These are phyloP conservation scores for Macrochelys suwanniensis DNA, from an alignment of 2,797 vertebrate genomes.

Conservation along the genomic window DNA sequence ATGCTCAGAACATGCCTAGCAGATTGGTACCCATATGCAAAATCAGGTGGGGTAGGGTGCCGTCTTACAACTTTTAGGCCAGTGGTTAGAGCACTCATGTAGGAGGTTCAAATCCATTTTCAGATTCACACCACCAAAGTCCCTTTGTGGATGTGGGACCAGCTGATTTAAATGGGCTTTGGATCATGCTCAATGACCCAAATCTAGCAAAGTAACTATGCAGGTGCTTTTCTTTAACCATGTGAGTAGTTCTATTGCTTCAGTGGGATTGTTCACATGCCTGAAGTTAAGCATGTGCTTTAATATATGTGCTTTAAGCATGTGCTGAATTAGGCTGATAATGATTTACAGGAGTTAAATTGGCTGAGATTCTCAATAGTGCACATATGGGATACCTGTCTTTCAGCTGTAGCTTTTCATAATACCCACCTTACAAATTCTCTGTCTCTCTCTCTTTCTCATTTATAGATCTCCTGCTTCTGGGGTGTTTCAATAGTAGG, in stretches of 20 bases:
- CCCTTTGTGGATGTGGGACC: neutral
- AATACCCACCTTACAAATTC: neutral
- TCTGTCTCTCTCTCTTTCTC: neutral
- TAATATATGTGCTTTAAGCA: neutral
- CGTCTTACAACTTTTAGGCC: neutral
- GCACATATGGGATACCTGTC: neutral
- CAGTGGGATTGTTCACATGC: neutral
- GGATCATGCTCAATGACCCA: too few species aligned
- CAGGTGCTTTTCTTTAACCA: neutral
- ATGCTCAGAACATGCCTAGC: neutral
- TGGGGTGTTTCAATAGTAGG: neutral
- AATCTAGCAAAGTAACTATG: neutral
- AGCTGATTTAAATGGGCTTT: neutral
- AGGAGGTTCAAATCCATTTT: neutral
- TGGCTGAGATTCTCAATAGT: neutral
- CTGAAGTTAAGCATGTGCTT: neutral
- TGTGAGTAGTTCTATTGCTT: neutral
- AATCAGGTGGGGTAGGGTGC: neutral
- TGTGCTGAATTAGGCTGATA: neutral
- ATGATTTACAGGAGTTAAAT: neutral
- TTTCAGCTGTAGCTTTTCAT: neutral
- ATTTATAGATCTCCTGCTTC: neutral
- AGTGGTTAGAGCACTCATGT: neutral
- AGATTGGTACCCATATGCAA: neutral
- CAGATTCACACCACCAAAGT: neutral